phyloP scores from a whole-genome alignment of 30 jellyfish, hydroid and myxozoan genomes.

The Pseudorhiza aurosa region DNA sequence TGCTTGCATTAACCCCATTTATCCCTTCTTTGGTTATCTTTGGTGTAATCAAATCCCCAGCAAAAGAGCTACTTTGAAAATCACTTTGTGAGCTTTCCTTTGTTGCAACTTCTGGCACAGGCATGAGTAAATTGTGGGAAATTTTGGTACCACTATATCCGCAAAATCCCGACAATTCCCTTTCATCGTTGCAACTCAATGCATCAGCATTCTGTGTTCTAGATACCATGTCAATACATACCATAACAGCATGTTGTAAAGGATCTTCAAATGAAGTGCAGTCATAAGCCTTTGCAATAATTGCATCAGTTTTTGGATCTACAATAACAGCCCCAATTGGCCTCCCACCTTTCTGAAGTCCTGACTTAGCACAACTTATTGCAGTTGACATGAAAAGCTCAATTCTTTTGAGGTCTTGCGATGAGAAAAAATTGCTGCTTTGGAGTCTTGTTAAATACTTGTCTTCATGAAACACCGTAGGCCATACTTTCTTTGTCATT shows the following conservation, averaged over 20 bases:
- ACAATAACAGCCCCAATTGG: slow-evolving; percentile 69
- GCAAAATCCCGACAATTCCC: no score
- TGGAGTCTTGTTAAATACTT: slow-evolving; percentile 38
- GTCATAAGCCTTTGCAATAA: slow-evolving; percentile 79
- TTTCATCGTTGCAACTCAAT: not conserved
- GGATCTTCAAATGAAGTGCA: slow-evolving; percentile 67
- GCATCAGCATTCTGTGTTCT: slow-evolving; percentile 55
- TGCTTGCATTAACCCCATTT: no score
- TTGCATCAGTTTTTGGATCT: slow-evolving; percentile 52
- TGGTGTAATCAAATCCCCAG: no score
- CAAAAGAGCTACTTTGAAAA: no score
- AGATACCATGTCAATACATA: slow-evolving; percentile 87
- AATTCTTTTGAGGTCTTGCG: not conserved
- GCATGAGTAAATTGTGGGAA: no score
- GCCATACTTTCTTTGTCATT: slow-evolving; percentile 70
- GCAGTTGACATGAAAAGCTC: slow-evolving; percentile 25
- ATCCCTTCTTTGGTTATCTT: no score
- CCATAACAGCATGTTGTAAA: slow-evolving; percentile 75
- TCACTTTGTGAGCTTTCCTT: no score
- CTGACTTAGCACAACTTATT: slow-evolving; percentile 25
- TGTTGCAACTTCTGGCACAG: no score
- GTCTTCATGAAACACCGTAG: slow-evolving; percentile 85
- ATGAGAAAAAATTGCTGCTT: slow-evolving; percentile 17
- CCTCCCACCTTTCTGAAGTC: slow-evolving; percentile 8
- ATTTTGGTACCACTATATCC: not conserved